A percentile compares a stretch with the other conserved stretches of the same genome.
phyloP scores from a whole-genome alignment of 2,888 invertebrate species.

The Ecliptopera silaceata region DNA sequence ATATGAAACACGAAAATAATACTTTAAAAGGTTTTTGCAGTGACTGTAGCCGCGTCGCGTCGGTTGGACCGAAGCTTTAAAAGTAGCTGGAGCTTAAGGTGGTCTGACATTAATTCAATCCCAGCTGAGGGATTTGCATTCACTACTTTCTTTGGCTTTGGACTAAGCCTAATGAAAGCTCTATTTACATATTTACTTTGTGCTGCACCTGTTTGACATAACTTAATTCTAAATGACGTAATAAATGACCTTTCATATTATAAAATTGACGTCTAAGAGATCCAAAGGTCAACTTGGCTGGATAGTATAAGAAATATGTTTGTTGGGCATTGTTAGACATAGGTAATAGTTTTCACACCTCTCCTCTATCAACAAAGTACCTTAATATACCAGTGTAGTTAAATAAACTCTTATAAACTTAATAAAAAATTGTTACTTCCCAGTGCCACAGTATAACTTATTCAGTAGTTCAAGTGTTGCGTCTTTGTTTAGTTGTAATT shows the following conservation, averaged over 20 bases:
- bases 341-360: too few species aligned
- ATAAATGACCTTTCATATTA: too few species aligned
- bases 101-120: conserved; percentile 29
- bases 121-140: conserved; percentile 24
- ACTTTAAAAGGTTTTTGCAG: too few species aligned
- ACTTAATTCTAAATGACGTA: too few species aligned
- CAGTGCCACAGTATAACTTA: conserved; percentile 9
- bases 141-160: conserved; percentile 25
- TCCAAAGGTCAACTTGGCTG: too few species aligned
- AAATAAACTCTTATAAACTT: too few species aligned
- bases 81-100: conserved; percentile 3
- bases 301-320: too few species aligned
- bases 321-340: too few species aligned
- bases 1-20: not conserved
- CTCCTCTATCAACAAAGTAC: too few species aligned
- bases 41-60: not conserved
- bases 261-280: too few species aligned
- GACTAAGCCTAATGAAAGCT: conserved; percentile 21
- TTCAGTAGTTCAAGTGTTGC: conserved; percentile 19
- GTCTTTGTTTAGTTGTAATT: conserved; percentile 26
- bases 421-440: too few species aligned
- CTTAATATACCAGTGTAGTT: too few species aligned
- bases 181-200: conserved; percentile 2
- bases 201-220: not conserved
- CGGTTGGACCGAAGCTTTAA: conserved; percentile 1